Evolutionary conservation across 2,888 invertebrate species (phyloP).

Genomic region (Trichopoda pennipes): DNA sequence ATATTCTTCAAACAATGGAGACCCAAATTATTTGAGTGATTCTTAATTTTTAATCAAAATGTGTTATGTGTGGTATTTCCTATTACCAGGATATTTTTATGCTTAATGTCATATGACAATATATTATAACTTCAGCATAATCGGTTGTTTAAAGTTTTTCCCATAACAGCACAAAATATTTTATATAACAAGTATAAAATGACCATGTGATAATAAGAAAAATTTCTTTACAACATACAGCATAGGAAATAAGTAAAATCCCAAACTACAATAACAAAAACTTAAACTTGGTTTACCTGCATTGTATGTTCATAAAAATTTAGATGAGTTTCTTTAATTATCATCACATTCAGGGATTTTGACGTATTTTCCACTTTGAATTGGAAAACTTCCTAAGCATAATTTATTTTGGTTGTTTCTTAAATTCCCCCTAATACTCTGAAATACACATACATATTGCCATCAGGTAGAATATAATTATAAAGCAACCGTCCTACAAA

Average conservation of each 20-base stretch:
- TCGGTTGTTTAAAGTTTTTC: no score
- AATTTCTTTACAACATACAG: slow-evolving; percentile 35
- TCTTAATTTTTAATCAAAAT: no score
- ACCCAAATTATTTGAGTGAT: no score
- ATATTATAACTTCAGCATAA: no score
- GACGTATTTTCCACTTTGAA: slow-evolving; percentile 68
- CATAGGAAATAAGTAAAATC: slow-evolving; percentile 34
- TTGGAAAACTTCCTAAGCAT: slow-evolving; percentile 65
- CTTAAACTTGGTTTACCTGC: slow-evolving; percentile 36
- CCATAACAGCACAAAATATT: no score
- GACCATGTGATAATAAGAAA: slow-evolving; percentile 41
- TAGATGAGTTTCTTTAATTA: slow-evolving; percentile 55
- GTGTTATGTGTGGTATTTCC: no score
- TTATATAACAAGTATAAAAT: no score
- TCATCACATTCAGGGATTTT: slow-evolving; percentile 64
- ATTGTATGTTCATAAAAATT: slow-evolving; percentile 9
- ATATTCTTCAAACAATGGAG: no score
- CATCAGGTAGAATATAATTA: slow-evolving; percentile 41
- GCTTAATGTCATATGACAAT: no score
- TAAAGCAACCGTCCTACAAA: slow-evolving; percentile 57
- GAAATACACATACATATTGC: neutral
- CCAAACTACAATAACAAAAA: slow-evolving; percentile 11
- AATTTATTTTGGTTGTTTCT: slow-evolving; percentile 21
- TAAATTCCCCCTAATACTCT: slow-evolving; percentile 26
- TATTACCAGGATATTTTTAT: no score